Conservation (phyloP, 1,140 invertebrate genomes). For the Dufourea novaeangliae region DNA sequence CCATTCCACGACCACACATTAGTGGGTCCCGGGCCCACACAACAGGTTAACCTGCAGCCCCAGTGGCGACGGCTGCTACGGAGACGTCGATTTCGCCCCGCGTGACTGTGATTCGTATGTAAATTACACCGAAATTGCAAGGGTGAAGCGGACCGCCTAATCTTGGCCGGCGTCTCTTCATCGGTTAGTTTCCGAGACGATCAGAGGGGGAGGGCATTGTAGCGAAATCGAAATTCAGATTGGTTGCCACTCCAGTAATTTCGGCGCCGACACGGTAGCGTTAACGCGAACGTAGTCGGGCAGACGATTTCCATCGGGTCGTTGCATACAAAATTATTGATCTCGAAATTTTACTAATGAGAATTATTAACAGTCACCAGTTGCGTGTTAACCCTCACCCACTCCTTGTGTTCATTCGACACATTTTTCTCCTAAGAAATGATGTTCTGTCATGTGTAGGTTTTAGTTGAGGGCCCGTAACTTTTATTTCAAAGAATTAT, state of each 20-base stretch:
- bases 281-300: background rate
- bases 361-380: no score
- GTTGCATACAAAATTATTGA: no score
- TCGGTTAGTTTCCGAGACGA: conserved; percentile 15
- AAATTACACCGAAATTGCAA: conserved; percentile 47
- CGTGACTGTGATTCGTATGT: conserved; percentile 39
- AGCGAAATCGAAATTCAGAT: conserved; percentile 5
- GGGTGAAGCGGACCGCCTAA: background rate
- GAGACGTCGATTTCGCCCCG: background rate
- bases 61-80: background rate
- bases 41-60: no score
- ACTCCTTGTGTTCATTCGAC: no score
- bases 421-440: no score
- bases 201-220: background rate
- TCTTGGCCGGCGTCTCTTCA: conserved; percentile 9
- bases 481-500: no score
- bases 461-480: no score
- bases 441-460: no score
- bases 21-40: background rate
- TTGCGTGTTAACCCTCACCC: no score
- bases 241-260: background rate
- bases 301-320: no score
- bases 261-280: background rate
- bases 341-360: no score
- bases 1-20: no score